Evolutionary conservation across 2,888 invertebrate species (phyloP).

Genomic region (Stenurella melanura): DNA sequence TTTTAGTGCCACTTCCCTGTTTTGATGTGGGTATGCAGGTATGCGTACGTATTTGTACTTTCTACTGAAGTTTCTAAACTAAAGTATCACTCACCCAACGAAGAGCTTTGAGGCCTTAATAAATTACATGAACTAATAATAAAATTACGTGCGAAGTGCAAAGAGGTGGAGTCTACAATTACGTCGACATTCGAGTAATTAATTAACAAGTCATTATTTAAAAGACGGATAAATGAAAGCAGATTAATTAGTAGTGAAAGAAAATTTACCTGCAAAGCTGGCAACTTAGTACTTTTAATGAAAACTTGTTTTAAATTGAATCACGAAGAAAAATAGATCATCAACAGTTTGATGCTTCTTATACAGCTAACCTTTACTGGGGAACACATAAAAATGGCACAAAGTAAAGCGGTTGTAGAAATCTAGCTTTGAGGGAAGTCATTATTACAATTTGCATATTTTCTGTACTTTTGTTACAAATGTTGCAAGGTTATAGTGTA

Average conservation of each 20-base stretch:
- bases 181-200: conserved; percentile 60
- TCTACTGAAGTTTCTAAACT: neutral
- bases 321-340: neutral
- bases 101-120: neutral
- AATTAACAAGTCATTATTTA: conserved; percentile 64
- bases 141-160: conserved; percentile 26
- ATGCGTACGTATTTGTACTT: neutral
- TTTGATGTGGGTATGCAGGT: neutral
- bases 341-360: neutral
- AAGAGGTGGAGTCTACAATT: conserved; percentile 30
- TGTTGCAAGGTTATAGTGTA: too few species aligned
- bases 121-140: conserved; percentile 28
- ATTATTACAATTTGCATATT: too few species aligned
- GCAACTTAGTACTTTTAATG: neutral
- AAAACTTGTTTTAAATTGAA: conserved; percentile 19
- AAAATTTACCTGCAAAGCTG: conserved; percentile 6
- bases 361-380: neutral
- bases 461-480: too few species aligned
- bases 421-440: too few species aligned
- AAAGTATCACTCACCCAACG: neutral
- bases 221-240: conserved; percentile 54
- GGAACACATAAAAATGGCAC: too few species aligned
- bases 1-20: neutral
- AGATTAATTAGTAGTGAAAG: conserved; percentile 52
- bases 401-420: too few species aligned